Evolutionary conservation across 1,140 invertebrate species (phyloP).

Genomic region (Ceratosolen solmsi): DNA sequence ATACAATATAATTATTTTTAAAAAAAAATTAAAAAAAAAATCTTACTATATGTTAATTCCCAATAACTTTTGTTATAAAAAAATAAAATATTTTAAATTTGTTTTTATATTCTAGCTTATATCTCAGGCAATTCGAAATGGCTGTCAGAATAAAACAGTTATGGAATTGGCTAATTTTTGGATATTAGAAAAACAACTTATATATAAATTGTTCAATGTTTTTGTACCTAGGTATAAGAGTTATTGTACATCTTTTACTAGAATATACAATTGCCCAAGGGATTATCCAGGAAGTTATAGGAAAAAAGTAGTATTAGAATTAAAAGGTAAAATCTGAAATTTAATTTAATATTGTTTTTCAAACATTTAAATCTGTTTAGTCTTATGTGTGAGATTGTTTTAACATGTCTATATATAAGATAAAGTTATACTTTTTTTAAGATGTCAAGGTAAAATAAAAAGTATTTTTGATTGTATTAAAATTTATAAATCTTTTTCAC

Average conservation of each 20-base stretch:
- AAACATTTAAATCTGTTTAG: too few relatives aligned
- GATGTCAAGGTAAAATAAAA: too few relatives aligned
- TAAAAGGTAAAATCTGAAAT: conserved; percentile 81
- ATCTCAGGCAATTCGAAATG: conserved; percentile 89
- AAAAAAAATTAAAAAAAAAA: too few relatives aligned
- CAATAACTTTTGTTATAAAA: too few relatives aligned
- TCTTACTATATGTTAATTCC: too few relatives aligned
- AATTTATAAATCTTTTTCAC: too few relatives aligned
- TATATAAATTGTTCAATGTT: conserved; percentile 96
- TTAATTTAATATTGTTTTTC: too few relatives aligned
- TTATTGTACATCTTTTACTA: conserved; percentile 81
- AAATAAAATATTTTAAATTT: not conserved
- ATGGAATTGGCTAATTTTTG: conserved; percentile 94
- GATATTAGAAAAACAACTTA: conserved; percentile 89
- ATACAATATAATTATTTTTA: too few relatives aligned
- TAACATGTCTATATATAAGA: too few relatives aligned
- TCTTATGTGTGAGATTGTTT: too few relatives aligned
- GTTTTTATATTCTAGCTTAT: conserved; percentile 82
- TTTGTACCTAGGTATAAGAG: conserved; percentile 87
- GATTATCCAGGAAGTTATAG: conserved; percentile 74
- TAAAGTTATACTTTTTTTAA: too few relatives aligned
- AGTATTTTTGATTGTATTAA: too few relatives aligned
- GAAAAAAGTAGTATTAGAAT: conserved; percentile 82
- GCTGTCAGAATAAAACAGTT: conserved; percentile 86
- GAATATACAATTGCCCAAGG: conserved; percentile 80